Percentiles rank a stretch among this genome's conserved stretches.
These are phyloP conservation scores for Oophaga pumilio DNA, from an alignment of 2,113 vertebrate genomes.

Conservation along the genomic window DNA sequence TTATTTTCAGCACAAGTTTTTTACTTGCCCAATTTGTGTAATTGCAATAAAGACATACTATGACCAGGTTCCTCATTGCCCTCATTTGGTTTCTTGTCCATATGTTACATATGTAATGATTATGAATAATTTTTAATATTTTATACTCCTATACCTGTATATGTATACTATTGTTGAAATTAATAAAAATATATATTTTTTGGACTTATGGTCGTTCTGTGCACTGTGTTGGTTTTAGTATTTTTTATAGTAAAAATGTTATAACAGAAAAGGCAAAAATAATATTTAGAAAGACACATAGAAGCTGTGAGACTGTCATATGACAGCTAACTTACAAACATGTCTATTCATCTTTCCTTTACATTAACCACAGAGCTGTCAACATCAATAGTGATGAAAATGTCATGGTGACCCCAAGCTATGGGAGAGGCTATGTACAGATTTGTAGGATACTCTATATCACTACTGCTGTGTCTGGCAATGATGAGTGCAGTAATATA, in stretches of 20 bases:
- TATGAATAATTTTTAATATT: no score
- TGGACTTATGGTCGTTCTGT: no score
- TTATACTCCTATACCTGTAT: no score
- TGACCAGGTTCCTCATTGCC: no score
- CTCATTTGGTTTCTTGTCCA: no score
- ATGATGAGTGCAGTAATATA: conserved; percentile 17
- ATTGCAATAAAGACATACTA: no score
- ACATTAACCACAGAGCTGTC: conserved; percentile 30
- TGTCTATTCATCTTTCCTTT: conserved; percentile 39
- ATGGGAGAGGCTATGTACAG: background rate
- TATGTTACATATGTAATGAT: no score
- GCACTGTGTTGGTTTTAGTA: no score
- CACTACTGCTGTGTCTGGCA: conserved; percentile 33
- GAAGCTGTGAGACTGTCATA: background rate
- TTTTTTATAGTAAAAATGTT: background rate
- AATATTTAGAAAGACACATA: conserved; percentile 18
- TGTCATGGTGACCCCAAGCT: conserved; percentile 52
- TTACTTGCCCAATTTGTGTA: no score
- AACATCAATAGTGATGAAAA: conserved; percentile 47
- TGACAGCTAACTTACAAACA: conserved; percentile 26
- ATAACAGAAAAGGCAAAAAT: background rate
- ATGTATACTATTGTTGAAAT: no score
- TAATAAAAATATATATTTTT: no score
- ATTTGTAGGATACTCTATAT: conserved; percentile 16
- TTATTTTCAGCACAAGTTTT: no score